Evolutionary conservation across 2,797 vertebrate species (phyloP), one percentile per base, ranked within the genome.

Genomic region (Urophycis tenuis): DNA sequence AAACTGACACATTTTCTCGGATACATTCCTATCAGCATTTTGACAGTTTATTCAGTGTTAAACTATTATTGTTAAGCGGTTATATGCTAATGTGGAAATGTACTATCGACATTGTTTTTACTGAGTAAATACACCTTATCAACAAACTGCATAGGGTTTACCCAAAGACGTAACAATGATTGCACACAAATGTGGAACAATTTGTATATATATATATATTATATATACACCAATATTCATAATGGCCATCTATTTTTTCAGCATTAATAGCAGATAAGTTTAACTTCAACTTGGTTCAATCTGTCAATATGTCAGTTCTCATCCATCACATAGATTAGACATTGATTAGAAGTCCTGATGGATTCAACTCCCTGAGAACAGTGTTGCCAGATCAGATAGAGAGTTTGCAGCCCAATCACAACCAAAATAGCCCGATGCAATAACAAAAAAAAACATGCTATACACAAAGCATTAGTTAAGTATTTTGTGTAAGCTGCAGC

Each of bases 131-230:
- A 67, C 60, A 67, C 60, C n/a, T 64, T 64, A 67, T 67, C 60
- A 30, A 29, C 60, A 67, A 67, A 67, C 60, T 11, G 14, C n/a
- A 67, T 67, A 67, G 53, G 53, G 53, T 60, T 22, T 22, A 60
- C 53, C 53, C 53, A n/a, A 67, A 64, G 29, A 67, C 3, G 60
- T 25, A 29, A 67, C n/a, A 67, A 67, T 67, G 60, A 25, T 29
- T 29, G 60, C 60, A 67, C 60, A 67, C 60, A 67, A 67, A 29
- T 67, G 25, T 67, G 60, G 60, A 67, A 67, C 60, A 67, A 67
- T 67, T 67, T 67, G 60, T n/a, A 29, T 67, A 29, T n/a, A n/a
- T n/a, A n/a, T n/a, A n/a, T n/a, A 29, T 25, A 67, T 1, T 1
- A 67, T 60, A 53, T n/a, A 0, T 25, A 25, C 3, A 29, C 17